Percentiles rank a stretch among this genome's conserved stretches.
phyloP scores from a whole-genome alignment of 2,113 vertebrate genomes.

The Tachysurus vachellii region DNA sequence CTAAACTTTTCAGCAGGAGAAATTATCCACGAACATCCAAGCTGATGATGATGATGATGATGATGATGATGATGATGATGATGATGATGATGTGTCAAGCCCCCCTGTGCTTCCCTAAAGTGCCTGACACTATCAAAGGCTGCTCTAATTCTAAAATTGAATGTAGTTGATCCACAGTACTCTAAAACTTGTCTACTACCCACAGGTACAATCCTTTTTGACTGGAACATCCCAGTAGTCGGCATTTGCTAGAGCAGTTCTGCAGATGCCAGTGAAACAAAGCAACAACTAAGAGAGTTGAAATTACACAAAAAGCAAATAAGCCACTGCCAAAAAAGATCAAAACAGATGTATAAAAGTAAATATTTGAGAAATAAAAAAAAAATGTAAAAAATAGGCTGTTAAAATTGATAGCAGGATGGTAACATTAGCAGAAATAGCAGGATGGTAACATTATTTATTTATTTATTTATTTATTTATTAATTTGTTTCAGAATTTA shows the following conservation, averaged over 20 bases:
- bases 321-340: conserved; percentile 10
- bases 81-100: not conserved
- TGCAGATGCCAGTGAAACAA: conserved; percentile 34
- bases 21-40: not conserved
- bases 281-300: not conserved
- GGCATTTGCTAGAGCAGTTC: conserved; percentile 13
- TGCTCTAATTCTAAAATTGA: not conserved
- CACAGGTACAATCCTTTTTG: conserved; percentile 7
- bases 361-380: not conserved
- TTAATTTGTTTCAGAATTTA: not conserved
- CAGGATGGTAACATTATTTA: not conserved
- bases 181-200: not conserved
- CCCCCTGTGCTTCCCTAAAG: not conserved
- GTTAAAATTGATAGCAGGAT: not conserved
- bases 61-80: not conserved
- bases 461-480: not conserved
- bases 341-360: not conserved
- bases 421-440: no score
- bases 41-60: not conserved
- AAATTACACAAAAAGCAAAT: conserved; percentile 21
- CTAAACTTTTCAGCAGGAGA: not conserved
- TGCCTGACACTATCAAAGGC: not conserved
- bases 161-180: not conserved
- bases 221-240: conserved; percentile 28
- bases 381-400: not conserved